Evolutionary conservation across 2,888 invertebrate species (phyloP), one percentile per base, ranked within the genome.

Genomic region (Sisyra nigra): DNA sequence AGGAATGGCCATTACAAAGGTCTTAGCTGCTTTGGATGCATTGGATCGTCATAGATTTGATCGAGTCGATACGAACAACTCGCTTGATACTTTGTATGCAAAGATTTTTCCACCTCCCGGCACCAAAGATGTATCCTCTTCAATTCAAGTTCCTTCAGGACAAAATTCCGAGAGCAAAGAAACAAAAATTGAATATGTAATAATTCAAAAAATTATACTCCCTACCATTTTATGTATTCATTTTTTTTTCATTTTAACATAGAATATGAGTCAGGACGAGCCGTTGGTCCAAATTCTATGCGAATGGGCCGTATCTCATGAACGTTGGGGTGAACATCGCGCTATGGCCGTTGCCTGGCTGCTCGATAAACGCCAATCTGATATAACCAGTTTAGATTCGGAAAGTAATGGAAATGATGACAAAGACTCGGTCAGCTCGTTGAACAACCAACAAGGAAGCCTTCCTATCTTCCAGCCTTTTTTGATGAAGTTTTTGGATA

Each of bases 281-380:
- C 78, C 84, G 0, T 80, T 88, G 14, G 85, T 92, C n/a, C 80
- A 84, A 48, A 79, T 96, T 44, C 68, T 98, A 31, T 94, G 97
- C 60, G 93, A 96, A 65, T 99, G 98, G 98, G 96, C 96, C 2
- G 92, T 97, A 7, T 93, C 93, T 48, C 81, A 83, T 29, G 87
- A 92, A 60, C 72, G 97, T 45, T 87, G 86, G 68, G 98, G 98
- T 14, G 91, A 93, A 56, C 92, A 97, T 63, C 75, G 98, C 42
- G 89, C 94, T 1, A 77, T 94, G 62, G 91, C 93, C 2, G 93
- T 94, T 2, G 94, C 96, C 6, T 87, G 87, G 53, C 65, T 98
- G 31, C 66, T 97, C 24, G 96, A 97, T 63, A 80, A 86, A 55
- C 71, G 92, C 2, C 94, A 94, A 62, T 79, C 73, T 31, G 85